These are phyloP conservation scores for Sorex maritimensis DNA, from an alignment of 2,797 vertebrate genomes.

Conservation along the genomic window DNA sequence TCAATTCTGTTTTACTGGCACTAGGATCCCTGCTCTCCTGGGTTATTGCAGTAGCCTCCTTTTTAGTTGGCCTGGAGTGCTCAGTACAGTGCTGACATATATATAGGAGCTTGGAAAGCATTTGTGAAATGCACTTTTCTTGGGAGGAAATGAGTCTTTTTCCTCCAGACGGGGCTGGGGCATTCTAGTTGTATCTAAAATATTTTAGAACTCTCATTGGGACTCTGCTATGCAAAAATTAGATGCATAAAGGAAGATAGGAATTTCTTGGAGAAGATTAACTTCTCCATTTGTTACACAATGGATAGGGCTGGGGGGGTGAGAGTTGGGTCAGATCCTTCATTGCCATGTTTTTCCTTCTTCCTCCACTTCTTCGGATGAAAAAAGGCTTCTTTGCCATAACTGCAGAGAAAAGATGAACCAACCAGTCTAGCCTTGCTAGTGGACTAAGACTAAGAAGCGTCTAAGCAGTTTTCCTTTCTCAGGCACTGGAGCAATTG, in stretches of 20 bases:
- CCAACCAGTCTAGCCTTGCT: neutral
- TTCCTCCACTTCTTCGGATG: neutral
- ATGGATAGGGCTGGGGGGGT: neutral
- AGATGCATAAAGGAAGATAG: neutral
- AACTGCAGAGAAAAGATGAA: conserved; percentile 16
- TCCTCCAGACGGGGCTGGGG: conserved; percentile 32
- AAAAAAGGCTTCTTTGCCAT: conserved; percentile 19
- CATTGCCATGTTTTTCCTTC: neutral
- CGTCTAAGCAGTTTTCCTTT: neutral
- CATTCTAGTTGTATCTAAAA: conserved; percentile 2
- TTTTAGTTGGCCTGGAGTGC: neutral
- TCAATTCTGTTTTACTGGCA: neutral
- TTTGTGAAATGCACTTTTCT: conserved; percentile 15
- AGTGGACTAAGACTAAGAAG: neutral
- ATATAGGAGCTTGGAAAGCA: conserved; percentile 9
- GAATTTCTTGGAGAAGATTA: neutral
- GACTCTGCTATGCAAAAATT: neutral
- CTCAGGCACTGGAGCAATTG: neutral
- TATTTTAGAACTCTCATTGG: neutral
- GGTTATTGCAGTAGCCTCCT: neutral
- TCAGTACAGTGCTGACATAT: conserved; percentile 34
- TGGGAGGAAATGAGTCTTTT: conserved; percentile 7
- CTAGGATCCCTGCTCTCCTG: neutral
- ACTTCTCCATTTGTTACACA: conserved; percentile 15
- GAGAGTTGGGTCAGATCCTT: neutral